These are phyloP conservation scores for Nomada fabriciana DNA, from an alignment of 2,888 invertebrate species.

Conservation along the genomic window DNA sequence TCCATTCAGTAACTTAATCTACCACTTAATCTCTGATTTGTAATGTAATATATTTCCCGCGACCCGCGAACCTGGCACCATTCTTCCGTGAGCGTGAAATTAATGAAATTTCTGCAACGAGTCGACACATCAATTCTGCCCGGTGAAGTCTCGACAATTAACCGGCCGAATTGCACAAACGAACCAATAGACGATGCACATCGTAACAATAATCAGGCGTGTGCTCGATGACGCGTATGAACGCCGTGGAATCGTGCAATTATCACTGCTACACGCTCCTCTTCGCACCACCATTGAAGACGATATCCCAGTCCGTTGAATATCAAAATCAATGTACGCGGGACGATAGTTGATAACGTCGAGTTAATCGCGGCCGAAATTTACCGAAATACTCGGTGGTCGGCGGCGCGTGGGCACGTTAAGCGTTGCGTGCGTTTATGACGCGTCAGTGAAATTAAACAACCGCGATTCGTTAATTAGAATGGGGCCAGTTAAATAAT, in stretches of 20 bases:
- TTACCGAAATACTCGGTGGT: conserved; percentile 31
- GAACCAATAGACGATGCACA: neutral
- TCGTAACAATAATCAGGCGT: conserved; percentile 14
- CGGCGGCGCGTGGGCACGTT: conserved; percentile 13
- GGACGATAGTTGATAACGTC: conserved; percentile 45
- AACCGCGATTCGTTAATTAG: conserved; percentile 66
- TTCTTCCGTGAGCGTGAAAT: neutral
- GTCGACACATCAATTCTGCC: too few species aligned
- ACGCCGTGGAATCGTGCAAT: conserved; percentile 16
- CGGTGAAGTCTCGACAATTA: neutral
- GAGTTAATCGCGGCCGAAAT: conserved; percentile 60
- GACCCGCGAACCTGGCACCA: neutral
- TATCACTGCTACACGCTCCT: conserved; percentile 1
- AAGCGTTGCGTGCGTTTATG: conserved; percentile 50
- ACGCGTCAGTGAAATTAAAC: conserved; percentile 63
- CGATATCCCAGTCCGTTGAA: conserved; percentile 34
- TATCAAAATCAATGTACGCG: conserved; percentile 55
- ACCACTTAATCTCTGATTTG: too few species aligned
- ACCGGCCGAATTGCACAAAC: neutral
- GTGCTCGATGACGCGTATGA: conserved; percentile 18
- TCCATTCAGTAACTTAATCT: too few species aligned
- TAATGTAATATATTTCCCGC: too few species aligned
- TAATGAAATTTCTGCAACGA: neutral
- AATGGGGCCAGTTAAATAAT: conserved; percentile 64
- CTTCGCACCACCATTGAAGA: conserved; percentile 35